Evolutionary conservation across 1,140 invertebrate species (phyloP), one percentile per base, ranked within the genome.

Genomic region (Eueides isabella): DNA sequence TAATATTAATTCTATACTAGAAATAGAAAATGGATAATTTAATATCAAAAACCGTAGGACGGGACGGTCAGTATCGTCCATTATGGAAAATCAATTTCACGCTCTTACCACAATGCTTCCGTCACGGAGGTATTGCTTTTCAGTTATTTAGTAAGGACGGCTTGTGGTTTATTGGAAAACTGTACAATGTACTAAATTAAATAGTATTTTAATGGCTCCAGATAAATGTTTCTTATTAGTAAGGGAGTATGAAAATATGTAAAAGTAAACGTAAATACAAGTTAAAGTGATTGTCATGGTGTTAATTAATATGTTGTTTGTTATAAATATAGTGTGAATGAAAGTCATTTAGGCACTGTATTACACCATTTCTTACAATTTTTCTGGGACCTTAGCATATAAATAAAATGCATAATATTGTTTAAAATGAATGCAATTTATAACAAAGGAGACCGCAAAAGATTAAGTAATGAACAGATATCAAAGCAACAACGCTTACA

Each of bases 1-100:
- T n/a, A 44, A n/a, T 16, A 23, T 48, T 19, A 48, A 48, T 19
- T 44, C 41, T 16, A 19, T 26, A 55, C 23, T 55, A 55, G 44
- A 12, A 0, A 4, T 55, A 38, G 66, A 6, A 30, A 61, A 9
- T 11, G 33, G 5, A 29, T 63, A 64, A 26, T 71, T 63, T 44
- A 31, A 65, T 65, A 61, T 33, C 16, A 31, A 71, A 48, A 63
- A 64, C 28, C 69, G 28, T 31, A 41, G 69, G 38, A 14, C 23
- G 26, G 61, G 38, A 23, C 23, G 33, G 62, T 71, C 69, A 71
- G 30, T 71, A 11, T 64, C 31, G 62, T 71, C 69, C 69, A 71
- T 63, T 41, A 71, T 12, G 38, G 38, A 71, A 61, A 71, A 71
- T 71, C 69, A 71, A 71, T 71, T 71, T 71, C 61, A 71, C 62